These are phyloP conservation scores for Pandemis corylana DNA, from an alignment of 2,888 invertebrate genomes.

Conservation along the genomic window DNA sequence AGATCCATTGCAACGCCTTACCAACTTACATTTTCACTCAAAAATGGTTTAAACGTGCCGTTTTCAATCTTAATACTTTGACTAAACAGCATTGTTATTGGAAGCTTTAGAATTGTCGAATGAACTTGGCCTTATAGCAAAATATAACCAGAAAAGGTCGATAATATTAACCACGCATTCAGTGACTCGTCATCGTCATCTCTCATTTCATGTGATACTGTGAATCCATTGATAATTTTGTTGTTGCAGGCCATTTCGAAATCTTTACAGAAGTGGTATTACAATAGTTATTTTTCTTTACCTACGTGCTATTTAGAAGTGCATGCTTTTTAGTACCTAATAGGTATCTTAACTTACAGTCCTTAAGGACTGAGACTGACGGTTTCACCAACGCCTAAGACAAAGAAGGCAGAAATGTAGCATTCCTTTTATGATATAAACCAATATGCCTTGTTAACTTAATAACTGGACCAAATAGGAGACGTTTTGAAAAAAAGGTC, in stretches of 20 bases:
- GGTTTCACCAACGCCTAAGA: too few species aligned
- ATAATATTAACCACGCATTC: slow-evolving; percentile 51
- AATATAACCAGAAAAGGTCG: slow-evolving; percentile 52
- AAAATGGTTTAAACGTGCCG: neutral
- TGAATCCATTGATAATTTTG: slow-evolving; percentile 52
- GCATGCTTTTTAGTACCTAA: neutral
- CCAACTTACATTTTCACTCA: slow-evolving; percentile 6
- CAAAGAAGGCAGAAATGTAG: too few species aligned
- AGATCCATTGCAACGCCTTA: slow-evolving; percentile 12
- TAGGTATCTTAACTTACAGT: neutral
- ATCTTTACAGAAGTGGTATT: slow-evolving; percentile 21
- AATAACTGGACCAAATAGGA: too few species aligned
- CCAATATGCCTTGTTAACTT: too few species aligned
- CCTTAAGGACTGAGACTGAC: too few species aligned
- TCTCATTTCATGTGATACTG: slow-evolving; percentile 46
- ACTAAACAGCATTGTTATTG: neutral
- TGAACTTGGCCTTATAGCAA: slow-evolving; percentile 50
- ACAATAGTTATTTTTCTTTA: neutral
- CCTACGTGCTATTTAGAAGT: neutral
- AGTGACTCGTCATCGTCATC: slow-evolving; percentile 52
- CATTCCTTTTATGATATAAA: too few species aligned
- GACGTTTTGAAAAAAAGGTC: too few species aligned
- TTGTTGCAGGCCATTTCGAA: slow-evolving; percentile 49
- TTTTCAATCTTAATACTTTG: slow-evolving; percentile 3
- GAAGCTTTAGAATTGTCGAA: slow-evolving; percentile 14